A percentile compares a stretch with the other conserved stretches of the same genome.
Evolutionary conservation across 2,797 vertebrate genomes (phyloP).

Genomic region (Taenioides sp.): DNA sequence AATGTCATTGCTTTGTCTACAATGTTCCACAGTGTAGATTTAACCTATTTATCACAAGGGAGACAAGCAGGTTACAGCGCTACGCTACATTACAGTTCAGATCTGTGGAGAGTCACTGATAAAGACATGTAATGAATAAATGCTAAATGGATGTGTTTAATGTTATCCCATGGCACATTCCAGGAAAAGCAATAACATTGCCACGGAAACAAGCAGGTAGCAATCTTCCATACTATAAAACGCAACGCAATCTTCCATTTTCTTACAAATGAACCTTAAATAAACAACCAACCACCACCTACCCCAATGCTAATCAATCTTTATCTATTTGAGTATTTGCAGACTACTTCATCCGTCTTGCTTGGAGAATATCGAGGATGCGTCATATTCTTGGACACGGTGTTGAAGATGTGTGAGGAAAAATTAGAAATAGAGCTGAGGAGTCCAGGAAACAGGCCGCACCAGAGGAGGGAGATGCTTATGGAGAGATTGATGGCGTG

Average conservation of each 20-base stretch:
- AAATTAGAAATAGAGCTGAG: background rate
- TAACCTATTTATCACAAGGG: too few relatives aligned
- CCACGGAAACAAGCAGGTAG: too few relatives aligned
- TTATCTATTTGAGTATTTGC: background rate
- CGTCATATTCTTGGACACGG: background rate
- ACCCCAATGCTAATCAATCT: background rate
- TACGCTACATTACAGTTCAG: too few relatives aligned
- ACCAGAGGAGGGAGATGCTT: slow-evolving; percentile 2
- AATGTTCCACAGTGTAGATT: too few relatives aligned
- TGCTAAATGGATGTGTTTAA: too few relatives aligned
- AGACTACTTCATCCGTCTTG: background rate
- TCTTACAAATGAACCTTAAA: background rate
- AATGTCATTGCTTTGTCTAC: too few relatives aligned
- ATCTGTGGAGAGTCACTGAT: too few relatives aligned
- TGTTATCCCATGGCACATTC: too few relatives aligned
- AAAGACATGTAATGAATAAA: too few relatives aligned
- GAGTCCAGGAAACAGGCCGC: slow-evolving; percentile 7
- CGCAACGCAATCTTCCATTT: background rate
- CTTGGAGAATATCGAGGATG: background rate
- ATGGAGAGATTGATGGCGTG: slow-evolving; percentile 15
- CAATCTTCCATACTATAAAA: too few relatives aligned
- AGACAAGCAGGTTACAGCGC: too few relatives aligned
- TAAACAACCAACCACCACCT: background rate
- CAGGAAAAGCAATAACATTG: too few relatives aligned
- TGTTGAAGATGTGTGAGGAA: background rate